Evolutionary conservation across 2,113 vertebrate genomes (phyloP).

Genomic region (Callionymus lyra): DNA sequence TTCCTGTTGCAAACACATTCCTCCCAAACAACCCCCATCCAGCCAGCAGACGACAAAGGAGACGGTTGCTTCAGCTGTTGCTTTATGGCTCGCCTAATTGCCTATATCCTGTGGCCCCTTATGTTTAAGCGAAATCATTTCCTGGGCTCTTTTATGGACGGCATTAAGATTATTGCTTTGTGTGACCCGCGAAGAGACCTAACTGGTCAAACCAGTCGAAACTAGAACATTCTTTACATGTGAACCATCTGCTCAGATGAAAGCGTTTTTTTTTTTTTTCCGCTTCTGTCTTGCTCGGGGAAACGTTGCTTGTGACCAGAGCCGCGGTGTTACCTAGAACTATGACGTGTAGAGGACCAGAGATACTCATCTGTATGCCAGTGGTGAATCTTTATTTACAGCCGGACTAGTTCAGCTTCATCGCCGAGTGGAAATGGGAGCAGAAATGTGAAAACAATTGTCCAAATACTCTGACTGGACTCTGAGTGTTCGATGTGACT

Average conservation of each 20-base stretch:
- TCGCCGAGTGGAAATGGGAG: no score
- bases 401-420: no score
- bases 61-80: conserved; percentile 54
- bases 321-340: not conserved
- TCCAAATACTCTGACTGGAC: no score
- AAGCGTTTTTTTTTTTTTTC: conserved; percentile 48
- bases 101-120: conserved; percentile 53
- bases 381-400: no score
- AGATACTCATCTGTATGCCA: no score
- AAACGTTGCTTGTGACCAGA: conserved; percentile 41
- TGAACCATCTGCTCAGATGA: conserved; percentile 29
- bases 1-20: conserved; percentile 56
- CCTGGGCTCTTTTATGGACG: conserved; percentile 35
- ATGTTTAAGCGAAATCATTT: conserved; percentile 55
- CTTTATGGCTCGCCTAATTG: conserved; percentile 57
- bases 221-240: conserved; percentile 14
- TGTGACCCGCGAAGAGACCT: conserved; percentile 18
- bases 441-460: no score
- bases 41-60: conserved; percentile 49
- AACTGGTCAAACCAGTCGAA: conserved; percentile 9
- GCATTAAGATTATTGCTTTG: conserved; percentile 34
- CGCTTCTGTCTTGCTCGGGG: conserved; percentile 55
- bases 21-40: conserved; percentile 54
- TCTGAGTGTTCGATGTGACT: no score
- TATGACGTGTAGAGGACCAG: no score